Base-by-base conservation (phyloP, 2,797 vertebrate species). In the Sebastes dallii region DNA sequence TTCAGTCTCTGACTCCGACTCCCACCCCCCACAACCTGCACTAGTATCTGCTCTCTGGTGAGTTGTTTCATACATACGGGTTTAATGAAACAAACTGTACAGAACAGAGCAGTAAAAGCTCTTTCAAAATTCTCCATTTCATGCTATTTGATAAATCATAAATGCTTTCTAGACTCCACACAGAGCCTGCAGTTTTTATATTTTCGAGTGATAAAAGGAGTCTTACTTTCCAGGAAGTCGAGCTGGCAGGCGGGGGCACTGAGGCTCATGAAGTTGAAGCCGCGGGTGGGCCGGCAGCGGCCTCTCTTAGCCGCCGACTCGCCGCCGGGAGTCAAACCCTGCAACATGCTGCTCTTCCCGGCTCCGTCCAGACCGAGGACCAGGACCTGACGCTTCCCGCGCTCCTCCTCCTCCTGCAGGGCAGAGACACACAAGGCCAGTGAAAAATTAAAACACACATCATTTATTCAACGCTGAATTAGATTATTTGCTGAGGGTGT, bases 221-320 rank as follows among this genome's bases (percentile, higher is more conserved):
- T 42, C 96, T 96, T 95, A 99, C 98, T 97, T 89, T 99, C 97
- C 84, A 98, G 94, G 82, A 99, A 96, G 91, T 98, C 96, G 71
- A 98, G 94, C 92, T 97, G 94, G 80, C 97, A 95, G 80, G 94
- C 84, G 16, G 88, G 93, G 7, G 92, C 91, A 8, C 83, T 92
- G 42, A 98, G 92, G 72, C 96, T 96, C 77, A 97, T 96, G 29
- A 97, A 97, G 93, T 97, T 98, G 90, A 99, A 99, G 80, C 97
- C 97, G 0, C 94, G 93, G 11, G 98, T 99, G 76, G 97, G 97
- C 3, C 95, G 66, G 61, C 95, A 96, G 42, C 16, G 75, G 54
- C 32, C 75, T 7, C 90, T 90, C 66, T 84, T 94, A 10, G 92
- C 93, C 1, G 80, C 59, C 0, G 88, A 30, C 52, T 83, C 89